Percentiles rank a stretch among this genome's conserved stretches.
Evolutionary conservation across 1,140 invertebrate genomes (phyloP).

Genomic region (Eulimnadia texana): DNA sequence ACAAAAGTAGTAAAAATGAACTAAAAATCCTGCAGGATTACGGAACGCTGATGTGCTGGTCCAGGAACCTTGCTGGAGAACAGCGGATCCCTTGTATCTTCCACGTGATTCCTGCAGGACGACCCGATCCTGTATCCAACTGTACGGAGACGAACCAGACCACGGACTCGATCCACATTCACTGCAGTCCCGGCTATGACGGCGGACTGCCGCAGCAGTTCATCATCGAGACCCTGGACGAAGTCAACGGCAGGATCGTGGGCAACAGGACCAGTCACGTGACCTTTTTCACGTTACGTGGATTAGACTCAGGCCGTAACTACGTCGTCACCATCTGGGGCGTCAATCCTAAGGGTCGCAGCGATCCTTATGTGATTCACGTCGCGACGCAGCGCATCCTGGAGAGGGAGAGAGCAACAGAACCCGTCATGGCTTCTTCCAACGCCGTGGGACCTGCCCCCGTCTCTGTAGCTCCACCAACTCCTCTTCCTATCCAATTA

Average conservation of each 20-base stretch:
- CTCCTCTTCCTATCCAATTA: constrained; percentile 44
- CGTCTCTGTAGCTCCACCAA: constrained; percentile 1
- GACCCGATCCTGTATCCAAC: constrained; percentile 68
- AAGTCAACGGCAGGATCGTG: constrained; percentile 33
- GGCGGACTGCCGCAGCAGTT: constrained; percentile 66
- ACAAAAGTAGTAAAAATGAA: too few species aligned
- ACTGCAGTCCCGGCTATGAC: constrained; percentile 67
- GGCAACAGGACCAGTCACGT: constrained; percentile 18
- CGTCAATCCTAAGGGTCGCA: constrained; percentile 51
- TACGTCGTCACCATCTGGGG: constrained; percentile 52
- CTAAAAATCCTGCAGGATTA: constrained; percentile 17
- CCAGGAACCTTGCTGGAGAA: constrained; percentile 20
- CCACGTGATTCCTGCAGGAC: constrained; percentile 24
- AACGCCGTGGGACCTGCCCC: constrained; percentile 1
- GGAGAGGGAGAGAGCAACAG: constrained; percentile 4
- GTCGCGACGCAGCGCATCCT: neutral
- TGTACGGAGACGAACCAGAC: constrained; percentile 72
- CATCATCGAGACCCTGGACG: constrained; percentile 56
- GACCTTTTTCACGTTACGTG: constrained; percentile 47
- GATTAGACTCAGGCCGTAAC: constrained; percentile 44
- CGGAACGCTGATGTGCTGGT: constrained; percentile 21
- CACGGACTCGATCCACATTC: constrained; percentile 59
- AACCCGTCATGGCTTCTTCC: neutral
- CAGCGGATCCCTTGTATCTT: constrained; percentile 23
- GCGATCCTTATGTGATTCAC: constrained; percentile 32